A percentile compares a stretch with the other conserved stretches of the same genome.
Evolutionary conservation across 1,140 invertebrate species (phyloP).

Genomic region (Schmidtea mediterranea): DNA sequence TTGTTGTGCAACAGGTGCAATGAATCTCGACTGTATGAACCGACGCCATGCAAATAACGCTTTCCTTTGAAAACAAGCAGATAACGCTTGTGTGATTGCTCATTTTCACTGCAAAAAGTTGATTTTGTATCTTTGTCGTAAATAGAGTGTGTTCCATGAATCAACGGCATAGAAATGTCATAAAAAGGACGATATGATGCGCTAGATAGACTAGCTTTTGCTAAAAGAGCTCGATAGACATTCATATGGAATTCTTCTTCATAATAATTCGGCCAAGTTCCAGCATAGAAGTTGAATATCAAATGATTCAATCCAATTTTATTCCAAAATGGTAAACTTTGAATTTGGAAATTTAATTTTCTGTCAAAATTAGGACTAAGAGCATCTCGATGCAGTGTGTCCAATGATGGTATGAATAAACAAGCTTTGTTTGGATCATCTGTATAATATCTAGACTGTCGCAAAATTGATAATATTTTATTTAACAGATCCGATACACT

Average conservation of each 20-base stretch:
- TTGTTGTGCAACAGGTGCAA: slow-evolving; percentile 89
- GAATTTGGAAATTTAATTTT: slow-evolving; percentile 50
- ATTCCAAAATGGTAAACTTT: slow-evolving; percentile 58
- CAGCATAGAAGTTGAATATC: slow-evolving; percentile 91
- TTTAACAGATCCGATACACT: slow-evolving; percentile 41
- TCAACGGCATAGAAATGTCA: slow-evolving; percentile 82
- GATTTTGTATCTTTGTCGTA: slow-evolving; percentile 41
- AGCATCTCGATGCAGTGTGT: slow-evolving; percentile 58
- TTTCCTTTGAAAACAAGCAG: slow-evolving; percentile 81
- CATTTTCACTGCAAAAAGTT: too few species aligned
- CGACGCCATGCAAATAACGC: slow-evolving; percentile 88
- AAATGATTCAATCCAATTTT: slow-evolving; percentile 67
- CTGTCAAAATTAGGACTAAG: slow-evolving; percentile 48
- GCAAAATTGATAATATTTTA: slow-evolving; percentile 63
- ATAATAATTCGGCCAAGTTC: slow-evolving; percentile 86
- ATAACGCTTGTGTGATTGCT: slow-evolving; percentile 39
- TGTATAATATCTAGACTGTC: slow-evolving; percentile 66
- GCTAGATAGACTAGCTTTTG: slow-evolving; percentile 72
- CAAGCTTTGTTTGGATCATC: slow-evolving; percentile 63
- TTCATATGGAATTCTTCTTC: slow-evolving; percentile 65
- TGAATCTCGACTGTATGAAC: slow-evolving; percentile 82
- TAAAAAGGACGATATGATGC: slow-evolving; percentile 55
- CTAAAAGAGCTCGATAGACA: slow-evolving; percentile 70
- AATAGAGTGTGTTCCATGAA: slow-evolving; percentile 72
- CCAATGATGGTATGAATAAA: slow-evolving; percentile 68